A percentile compares a stretch with the other conserved stretches of the same genome.
These are phyloP conservation scores for Brienomyrus longianalis DNA, from an alignment of 2,113 vertebrate genomes.

Conservation along the genomic window DNA sequence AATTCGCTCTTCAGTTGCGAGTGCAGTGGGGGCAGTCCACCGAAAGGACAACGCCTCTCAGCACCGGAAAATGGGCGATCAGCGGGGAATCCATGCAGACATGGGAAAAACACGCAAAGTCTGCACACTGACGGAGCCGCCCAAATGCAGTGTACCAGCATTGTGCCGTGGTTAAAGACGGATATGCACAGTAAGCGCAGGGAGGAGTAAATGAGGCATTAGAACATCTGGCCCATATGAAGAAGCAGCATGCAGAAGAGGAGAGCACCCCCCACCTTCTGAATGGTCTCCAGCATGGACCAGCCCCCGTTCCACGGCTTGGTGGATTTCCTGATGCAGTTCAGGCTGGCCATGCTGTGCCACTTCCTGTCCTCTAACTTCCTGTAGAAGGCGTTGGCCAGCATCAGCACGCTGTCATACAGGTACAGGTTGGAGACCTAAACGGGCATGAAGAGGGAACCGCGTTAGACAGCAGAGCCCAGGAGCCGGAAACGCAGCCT, in stretches of 20 bases:
- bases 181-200: neutral
- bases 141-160: neutral
- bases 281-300: slow-evolving; percentile 96
- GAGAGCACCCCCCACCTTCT: slow-evolving; percentile 70
- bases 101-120: neutral
- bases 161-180: neutral
- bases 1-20: neutral
- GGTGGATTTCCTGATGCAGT: slow-evolving; percentile 94
- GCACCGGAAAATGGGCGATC: neutral
- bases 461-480: neutral
- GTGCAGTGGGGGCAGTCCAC: neutral
- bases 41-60: neutral
- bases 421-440: slow-evolving; percentile 97
- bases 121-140: neutral
- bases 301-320: slow-evolving; percentile 97
- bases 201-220: neutral
- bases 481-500: neutral
- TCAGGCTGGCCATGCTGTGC: slow-evolving; percentile 98
- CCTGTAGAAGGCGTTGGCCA: slow-evolving; percentile 96
- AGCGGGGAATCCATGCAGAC: neutral
- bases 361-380: slow-evolving; percentile 98
- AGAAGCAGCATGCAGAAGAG: neutral
- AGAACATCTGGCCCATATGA: neutral
- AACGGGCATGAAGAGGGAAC: neutral
- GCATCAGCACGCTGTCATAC: slow-evolving; percentile 95